Percentiles rank a stretch among this genome's conserved stretches.
phyloP scores from a whole-genome alignment of 1,140 invertebrate genomes.

The Polyergus mexicanus region DNA sequence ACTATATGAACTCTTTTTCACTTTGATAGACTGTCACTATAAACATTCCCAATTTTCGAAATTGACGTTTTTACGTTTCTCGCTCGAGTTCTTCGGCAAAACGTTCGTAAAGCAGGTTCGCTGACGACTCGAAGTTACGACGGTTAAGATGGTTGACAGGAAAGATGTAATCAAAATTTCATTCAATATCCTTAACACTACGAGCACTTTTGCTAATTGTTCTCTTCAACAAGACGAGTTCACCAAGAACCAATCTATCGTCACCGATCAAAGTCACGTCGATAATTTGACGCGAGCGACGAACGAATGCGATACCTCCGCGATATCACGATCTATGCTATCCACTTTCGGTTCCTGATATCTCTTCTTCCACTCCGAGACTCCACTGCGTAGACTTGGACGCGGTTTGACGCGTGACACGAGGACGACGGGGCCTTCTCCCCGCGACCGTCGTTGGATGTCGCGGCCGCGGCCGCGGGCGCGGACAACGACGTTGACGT shows the following conservation, averaged over 20 bases:
- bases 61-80: background rate
- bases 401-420: conserved; percentile 26
- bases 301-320: background rate
- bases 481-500: conserved; percentile 17
- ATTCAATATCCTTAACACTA: background rate
- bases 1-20: background rate
- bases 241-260: background rate
- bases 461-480: conserved; percentile 31
- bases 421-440: conserved; percentile 13
- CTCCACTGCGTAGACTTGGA: conserved; percentile 19
- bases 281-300: background rate
- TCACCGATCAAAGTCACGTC: conserved; percentile 36
- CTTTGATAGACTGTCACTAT: background rate
- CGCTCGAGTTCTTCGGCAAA: background rate
- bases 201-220: background rate
- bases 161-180: background rate
- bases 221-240: background rate
- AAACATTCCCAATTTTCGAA: background rate
- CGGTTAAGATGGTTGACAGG: background rate
- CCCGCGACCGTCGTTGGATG: conserved; percentile 32
- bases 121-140: background rate
- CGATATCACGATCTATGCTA: conserved; percentile 22
- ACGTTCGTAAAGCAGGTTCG: background rate
- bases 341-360: conserved; percentile 31
- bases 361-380: conserved; percentile 19